Conservation (phyloP, 2,888 invertebrate genomes). For the Arctia plantaginis region DNA sequence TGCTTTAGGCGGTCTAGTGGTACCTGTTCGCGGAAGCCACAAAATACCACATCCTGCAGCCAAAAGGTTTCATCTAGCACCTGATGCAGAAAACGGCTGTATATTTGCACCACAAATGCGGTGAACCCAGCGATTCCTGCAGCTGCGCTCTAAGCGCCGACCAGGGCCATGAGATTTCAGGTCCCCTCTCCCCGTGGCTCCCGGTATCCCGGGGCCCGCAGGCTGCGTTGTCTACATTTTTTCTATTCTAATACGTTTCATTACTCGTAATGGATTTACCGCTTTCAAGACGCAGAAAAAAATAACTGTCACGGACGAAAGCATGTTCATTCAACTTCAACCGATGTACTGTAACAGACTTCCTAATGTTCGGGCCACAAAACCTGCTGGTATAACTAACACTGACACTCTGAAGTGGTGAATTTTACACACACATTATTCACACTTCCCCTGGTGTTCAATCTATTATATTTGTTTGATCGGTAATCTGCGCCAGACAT, state of each 20-base stretch:
- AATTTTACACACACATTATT: background rate
- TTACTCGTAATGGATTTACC: background rate
- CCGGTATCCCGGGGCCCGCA: too few species aligned
- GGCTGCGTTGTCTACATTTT: too few species aligned
- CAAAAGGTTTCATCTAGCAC: too few species aligned
- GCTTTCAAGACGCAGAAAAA: constrained; percentile 4
- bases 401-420: background rate
- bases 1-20: too few species aligned
- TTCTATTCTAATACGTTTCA: constrained; percentile 1
- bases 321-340: constrained; percentile 48
- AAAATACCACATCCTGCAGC: too few species aligned
- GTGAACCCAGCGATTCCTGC: too few species aligned
- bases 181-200: too few species aligned
- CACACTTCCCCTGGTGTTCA: background rate
- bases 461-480: background rate
- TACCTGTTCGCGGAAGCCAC: too few species aligned
- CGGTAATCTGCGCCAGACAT: background rate
- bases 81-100: too few species aligned
- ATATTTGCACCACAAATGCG: too few species aligned
- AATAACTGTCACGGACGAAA: constrained; percentile 33
- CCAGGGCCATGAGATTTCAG: too few species aligned
- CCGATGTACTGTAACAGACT: constrained; percentile 39
- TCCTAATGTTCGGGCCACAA: constrained; percentile 43
- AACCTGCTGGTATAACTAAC: background rate
- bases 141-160: too few species aligned